Conservation (phyloP, 2,797 vertebrate species). For the Neosilurus hyrtlii region DNA sequence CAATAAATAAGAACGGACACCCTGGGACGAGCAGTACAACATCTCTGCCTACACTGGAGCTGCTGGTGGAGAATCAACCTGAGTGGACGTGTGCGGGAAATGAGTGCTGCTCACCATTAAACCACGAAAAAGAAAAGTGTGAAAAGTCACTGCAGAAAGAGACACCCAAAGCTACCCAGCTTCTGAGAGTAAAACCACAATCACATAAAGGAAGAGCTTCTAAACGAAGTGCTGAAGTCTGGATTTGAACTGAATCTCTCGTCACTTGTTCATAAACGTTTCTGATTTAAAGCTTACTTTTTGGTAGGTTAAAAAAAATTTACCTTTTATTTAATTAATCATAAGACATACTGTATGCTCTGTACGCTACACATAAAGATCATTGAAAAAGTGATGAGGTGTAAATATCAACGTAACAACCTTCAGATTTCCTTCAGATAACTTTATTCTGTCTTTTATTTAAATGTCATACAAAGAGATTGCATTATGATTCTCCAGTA, state of each 20-base stretch:
- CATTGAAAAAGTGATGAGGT: background rate
- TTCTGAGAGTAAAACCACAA: conserved; percentile 57
- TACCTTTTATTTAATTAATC: background rate
- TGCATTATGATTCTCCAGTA: background rate
- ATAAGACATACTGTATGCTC: too few species aligned
- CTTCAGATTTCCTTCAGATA: background rate
- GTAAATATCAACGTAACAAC: background rate
- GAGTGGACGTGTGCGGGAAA: conserved; percentile 68
- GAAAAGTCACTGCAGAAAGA: conserved; percentile 25
- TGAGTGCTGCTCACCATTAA: conserved; percentile 51
- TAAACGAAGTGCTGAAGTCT: conserved; percentile 71
- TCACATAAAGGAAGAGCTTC: conserved; percentile 46
- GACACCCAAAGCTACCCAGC: conserved; percentile 49
- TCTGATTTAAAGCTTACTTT: background rate
- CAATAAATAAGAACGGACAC: conserved; percentile 60
- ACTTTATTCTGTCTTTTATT: background rate
- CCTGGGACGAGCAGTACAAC: conserved; percentile 63
- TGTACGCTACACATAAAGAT: background rate
- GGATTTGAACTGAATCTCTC: conserved; percentile 64
- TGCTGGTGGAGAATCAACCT: conserved; percentile 68
- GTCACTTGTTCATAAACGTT: background rate
- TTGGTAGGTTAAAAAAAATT: conserved; percentile 46
- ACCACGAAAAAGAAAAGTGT: conserved; percentile 38
- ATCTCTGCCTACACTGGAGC: conserved; percentile 69
- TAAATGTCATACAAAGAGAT: background rate